Percentiles rank a stretch among this genome's conserved stretches.
phyloP scores from a whole-genome alignment of 2,888 invertebrate species.

The Heterodera filipjevi region DNA sequence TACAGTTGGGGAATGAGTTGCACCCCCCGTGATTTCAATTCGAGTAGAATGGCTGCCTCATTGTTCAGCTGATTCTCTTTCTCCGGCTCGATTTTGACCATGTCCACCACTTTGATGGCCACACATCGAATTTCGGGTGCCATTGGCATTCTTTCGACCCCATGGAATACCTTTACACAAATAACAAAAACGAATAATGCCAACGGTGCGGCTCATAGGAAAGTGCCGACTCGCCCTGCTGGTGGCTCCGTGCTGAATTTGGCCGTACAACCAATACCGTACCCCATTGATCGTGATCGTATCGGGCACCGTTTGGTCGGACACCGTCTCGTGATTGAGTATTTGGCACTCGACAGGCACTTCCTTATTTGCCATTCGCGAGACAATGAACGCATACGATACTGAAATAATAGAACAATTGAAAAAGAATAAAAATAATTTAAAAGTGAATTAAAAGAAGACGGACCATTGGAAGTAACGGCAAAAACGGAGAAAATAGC shows the following conservation, averaged over 20 bases:
- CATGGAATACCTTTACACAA: conserved; percentile 26
- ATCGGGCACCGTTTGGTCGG: not conserved
- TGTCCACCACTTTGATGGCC: conserved; percentile 25
- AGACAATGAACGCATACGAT: not conserved
- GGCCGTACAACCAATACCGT: conserved; percentile 13
- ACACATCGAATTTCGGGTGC: conserved; percentile 2
- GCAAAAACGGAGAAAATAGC: not conserved
- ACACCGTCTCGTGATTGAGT: conserved; percentile 15
- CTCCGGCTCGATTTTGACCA: conserved; percentile 13
- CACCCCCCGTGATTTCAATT: not conserved
- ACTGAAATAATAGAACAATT: not conserved
- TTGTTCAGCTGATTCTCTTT: conserved; percentile 19
- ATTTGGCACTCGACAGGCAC: conserved; percentile 18
- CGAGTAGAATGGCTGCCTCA: conserved; percentile 21
- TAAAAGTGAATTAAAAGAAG: not conserved
- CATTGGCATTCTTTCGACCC: conserved; percentile 7
- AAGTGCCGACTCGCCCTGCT: conserved; percentile 13
- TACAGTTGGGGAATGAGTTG: conserved; percentile 16
- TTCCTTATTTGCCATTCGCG: not conserved
- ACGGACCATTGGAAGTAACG: not conserved
- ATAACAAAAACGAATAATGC: not conserved
- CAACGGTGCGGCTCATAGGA: not conserved
- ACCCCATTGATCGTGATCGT: conserved; percentile 8
- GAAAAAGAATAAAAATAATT: not conserved
- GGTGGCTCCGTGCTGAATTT: conserved; percentile 29